Evolutionary conservation across 2,113 vertebrate genomes (phyloP).

Genomic region (Poeciliopsis occidentalis): DNA sequence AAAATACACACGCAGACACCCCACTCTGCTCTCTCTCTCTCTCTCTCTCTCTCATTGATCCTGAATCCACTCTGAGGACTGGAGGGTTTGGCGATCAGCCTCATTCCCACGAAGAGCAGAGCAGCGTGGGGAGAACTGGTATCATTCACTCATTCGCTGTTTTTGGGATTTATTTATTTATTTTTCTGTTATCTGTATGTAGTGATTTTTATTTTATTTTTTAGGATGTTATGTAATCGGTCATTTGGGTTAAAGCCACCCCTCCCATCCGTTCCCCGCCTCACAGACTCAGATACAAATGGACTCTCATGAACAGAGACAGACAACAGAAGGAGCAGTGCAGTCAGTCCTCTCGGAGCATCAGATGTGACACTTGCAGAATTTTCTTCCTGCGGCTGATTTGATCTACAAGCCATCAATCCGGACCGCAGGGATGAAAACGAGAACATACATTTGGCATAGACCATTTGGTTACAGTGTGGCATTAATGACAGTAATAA

Average conservation of each 20-base stretch:
- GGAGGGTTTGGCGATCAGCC: slow-evolving; percentile 34
- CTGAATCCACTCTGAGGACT: slow-evolving; percentile 43
- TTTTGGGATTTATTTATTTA: neutral
- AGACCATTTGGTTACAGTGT: neutral
- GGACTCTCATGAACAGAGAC: slow-evolving; percentile 18
- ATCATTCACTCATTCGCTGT: slow-evolving; percentile 36
- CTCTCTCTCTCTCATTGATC: slow-evolving; percentile 69
- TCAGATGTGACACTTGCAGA: neutral
- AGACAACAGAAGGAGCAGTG: slow-evolving; percentile 33
- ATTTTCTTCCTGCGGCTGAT: neutral
- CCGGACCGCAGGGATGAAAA: neutral
- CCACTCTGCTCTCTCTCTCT: neutral
- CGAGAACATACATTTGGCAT: neutral
- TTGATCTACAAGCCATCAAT: neutral
- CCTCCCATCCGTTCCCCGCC: neutral
- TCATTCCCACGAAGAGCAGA: slow-evolving; percentile 19
- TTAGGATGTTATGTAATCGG: slow-evolving; percentile 34
- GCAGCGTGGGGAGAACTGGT: slow-evolving; percentile 28
- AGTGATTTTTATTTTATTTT: slow-evolving; percentile 1
- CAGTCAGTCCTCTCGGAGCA: slow-evolving; percentile 33
- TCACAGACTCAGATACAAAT: neutral
- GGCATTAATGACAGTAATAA: neutral
- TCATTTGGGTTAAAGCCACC: slow-evolving; percentile 36
- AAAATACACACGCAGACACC: slow-evolving; percentile 46
- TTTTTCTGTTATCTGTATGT: neutral